Evolutionary conservation across 92 coral and sea anemone genomes (phyloP).

Genomic region (Epizoanthus scotinus): DNA sequence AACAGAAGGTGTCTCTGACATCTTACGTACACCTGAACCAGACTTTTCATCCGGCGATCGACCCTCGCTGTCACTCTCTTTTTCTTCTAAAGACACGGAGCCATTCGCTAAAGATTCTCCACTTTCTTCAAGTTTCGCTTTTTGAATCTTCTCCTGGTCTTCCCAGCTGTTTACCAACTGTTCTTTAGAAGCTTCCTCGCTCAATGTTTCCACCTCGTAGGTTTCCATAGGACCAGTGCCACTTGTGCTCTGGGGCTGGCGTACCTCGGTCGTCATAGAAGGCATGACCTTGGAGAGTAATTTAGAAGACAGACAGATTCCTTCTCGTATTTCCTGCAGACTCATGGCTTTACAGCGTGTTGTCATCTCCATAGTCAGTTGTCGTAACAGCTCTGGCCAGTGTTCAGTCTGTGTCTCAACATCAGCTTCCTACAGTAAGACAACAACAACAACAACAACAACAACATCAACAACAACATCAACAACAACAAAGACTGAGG

Average conservation of each 20-base stretch:
- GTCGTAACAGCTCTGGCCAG: slow-evolving; percentile 92
- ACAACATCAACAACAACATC: too few relatives aligned
- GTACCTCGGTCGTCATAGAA: slow-evolving; percentile 68
- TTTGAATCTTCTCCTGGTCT: not conserved
- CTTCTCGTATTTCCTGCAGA: slow-evolving; percentile 82
- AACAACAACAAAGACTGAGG: too few relatives aligned
- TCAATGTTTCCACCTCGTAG: slow-evolving; percentile 5
- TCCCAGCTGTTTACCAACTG: not conserved
- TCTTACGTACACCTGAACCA: slow-evolving; percentile 16
- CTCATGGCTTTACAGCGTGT: slow-evolving; percentile 78
- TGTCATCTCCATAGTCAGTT: slow-evolving; percentile 85
- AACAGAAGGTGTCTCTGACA: slow-evolving; percentile 45
- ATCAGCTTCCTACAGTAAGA: slow-evolving; percentile 77
- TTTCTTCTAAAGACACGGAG: slow-evolving; percentile 19
- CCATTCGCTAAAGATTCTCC: not conserved
- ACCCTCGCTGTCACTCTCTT: not conserved
- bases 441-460: not conserved
- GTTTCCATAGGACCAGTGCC: slow-evolving; percentile 4
- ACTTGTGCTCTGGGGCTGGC: slow-evolving; percentile 23
- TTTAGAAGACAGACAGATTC: slow-evolving; percentile 85
- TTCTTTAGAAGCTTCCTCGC: slow-evolving; percentile 21
- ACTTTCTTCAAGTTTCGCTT: slow-evolving; percentile 6
- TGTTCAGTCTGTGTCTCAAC: slow-evolving; percentile 91
- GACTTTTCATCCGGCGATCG: not conserved
- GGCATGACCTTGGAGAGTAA: slow-evolving; percentile 98